phyloP scores from a whole-genome alignment of 2,113 vertebrate species.

The Zosterops hypoxanthus region DNA sequence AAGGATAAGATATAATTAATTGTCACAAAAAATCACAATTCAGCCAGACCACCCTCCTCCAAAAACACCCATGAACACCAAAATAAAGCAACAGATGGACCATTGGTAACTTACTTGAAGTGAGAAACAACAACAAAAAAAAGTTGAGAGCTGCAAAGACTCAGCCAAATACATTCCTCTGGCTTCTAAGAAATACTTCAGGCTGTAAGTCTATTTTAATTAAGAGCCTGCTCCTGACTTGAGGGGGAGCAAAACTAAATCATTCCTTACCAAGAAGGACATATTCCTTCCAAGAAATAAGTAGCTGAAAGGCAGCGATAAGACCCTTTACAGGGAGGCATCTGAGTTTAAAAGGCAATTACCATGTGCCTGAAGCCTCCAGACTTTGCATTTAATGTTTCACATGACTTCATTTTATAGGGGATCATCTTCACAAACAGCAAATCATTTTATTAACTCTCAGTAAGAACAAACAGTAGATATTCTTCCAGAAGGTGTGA shows the following conservation, averaged over 20 bases:
- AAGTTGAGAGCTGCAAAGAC: neutral
- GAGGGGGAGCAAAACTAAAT: neutral
- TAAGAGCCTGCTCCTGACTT: constrained; percentile 5
- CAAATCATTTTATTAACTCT: neutral
- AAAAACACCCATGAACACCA: neutral
- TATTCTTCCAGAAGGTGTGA: neutral
- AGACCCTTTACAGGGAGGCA: constrained; percentile 2
- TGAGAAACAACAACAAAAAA: neutral
- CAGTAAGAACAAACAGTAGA: neutral
- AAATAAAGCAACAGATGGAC: neutral
- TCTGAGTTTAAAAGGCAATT: constrained; percentile 10
- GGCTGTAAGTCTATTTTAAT: constrained; percentile 11
- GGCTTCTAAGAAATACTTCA: constrained; percentile 7
- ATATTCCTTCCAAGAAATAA: constrained; percentile 8
- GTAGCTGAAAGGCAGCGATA: neutral
- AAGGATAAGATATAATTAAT: neutral
- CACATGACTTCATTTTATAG: constrained; percentile 2
- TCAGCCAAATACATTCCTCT: neutral
- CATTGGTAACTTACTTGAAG: neutral
- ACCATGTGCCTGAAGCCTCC: neutral
- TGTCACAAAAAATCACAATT: neutral
- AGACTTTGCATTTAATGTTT: neutral
- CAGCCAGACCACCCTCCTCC: neutral
- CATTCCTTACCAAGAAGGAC: neutral
- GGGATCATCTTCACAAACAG: neutral